Evolutionary conservation across 2,888 invertebrate species (phyloP), one percentile per base, ranked within the genome.

Genomic region (Luffia ferchaultella): DNA sequence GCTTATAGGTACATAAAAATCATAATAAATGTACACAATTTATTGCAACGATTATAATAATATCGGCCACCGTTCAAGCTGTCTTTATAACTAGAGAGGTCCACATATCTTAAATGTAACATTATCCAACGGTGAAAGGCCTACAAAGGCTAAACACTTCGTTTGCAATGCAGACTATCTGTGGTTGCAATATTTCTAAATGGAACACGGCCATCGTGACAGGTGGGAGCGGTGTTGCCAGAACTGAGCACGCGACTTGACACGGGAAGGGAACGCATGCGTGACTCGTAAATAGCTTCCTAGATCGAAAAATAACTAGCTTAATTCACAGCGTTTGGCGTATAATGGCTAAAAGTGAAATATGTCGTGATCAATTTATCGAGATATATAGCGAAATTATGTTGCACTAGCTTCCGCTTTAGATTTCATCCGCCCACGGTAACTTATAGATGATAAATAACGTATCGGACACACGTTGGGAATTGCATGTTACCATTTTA

Each of bases 131-230:
- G 30, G 30, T 30, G 30, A 30, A 30, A 30, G 30, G 30, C 30
- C 30, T 30, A 30, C 30, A 30, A 30, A 30, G 30, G 30, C 30
- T 30, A 30, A 30, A 30, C 30, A 30, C 30, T 30, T 30, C 30
- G 30, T 30, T 30, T 30, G 30, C 30, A 30, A 30, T 30, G 30
- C 30, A 30, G 30, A 30, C 30, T 30, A 30, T 30, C 30, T 30
- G 30, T 12, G 30, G 5, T 30, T 30, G 30, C 30, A 30, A 30
- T 30, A 30, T 30, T 30, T 30, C 30, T 30, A 30, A n/a, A 30
- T 30, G 30, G 30, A 7, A 30, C 30, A 30, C 30, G 30, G 30
- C 50, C 56, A 53, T 60, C 60, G 64, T 65, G 65, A 65, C 62
- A 52, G 54, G 57, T 57, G 57, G 55, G 53, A 57, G 57, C 57